Evolutionary conservation across 2,113 vertebrate genomes (phyloP).

Genomic region (Microtus oregoni): DNA sequence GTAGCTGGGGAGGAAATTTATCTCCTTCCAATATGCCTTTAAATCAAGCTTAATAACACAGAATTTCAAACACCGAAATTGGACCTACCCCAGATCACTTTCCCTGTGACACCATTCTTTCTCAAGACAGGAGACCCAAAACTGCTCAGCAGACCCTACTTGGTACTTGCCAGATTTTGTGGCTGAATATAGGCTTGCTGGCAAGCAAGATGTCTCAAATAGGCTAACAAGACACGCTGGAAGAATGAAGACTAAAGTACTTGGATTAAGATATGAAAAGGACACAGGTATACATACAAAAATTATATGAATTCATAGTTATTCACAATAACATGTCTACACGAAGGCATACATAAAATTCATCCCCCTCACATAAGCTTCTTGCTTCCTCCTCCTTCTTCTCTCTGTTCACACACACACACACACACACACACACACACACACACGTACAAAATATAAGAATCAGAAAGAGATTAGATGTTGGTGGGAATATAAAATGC

Average conservation of each 20-base stretch:
- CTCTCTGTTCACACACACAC: neutral
- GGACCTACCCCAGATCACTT: neutral
- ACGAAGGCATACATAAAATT: neutral
- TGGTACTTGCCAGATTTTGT: neutral
- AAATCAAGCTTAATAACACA: neutral
- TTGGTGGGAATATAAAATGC: neutral
- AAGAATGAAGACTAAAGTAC: neutral
- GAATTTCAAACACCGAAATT: neutral
- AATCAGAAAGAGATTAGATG: neutral
- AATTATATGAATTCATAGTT: neutral
- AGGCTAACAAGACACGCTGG: neutral
- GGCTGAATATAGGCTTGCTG: neutral
- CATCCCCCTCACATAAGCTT: neutral
- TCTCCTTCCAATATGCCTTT: neutral
- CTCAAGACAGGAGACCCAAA: neutral
- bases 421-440: neutral
- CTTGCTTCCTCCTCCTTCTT: neutral
- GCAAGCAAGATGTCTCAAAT: neutral
- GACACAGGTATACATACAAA: neutral
- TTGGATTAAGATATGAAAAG: neutral
- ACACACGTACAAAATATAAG: neutral
- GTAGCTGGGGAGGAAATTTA: neutral
- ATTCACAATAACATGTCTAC: neutral
- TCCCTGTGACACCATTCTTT: neutral
- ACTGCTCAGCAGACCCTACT: neutral